phyloP scores from a whole-genome alignment of 2,888 invertebrate species.

The Caradrina kadenii region DNA sequence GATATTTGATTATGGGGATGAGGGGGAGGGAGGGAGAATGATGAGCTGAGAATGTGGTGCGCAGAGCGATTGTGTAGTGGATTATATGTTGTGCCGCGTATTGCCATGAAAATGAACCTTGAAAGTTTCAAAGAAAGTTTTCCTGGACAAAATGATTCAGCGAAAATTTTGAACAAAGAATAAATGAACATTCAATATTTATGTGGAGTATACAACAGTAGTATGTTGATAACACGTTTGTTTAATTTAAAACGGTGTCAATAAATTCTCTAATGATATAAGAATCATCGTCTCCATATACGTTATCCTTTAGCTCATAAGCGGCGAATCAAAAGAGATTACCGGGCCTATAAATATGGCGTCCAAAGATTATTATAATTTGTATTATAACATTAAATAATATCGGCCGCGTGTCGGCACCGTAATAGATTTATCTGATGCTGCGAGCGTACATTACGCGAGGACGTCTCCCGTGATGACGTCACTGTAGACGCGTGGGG shows the following conservation, averaged over 20 bases:
- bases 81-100: not conserved
- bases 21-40: not conserved
- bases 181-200: no score
- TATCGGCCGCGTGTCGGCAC: conserved; percentile 79
- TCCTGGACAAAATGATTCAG: not conserved
- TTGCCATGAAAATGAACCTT: not conserved
- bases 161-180: no score
- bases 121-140: not conserved
- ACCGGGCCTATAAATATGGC: conserved; percentile 86
- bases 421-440: conserved; percentile 86
- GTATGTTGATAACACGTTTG: not conserved
- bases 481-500: conserved; percentile 25
- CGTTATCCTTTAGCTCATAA: conserved; percentile 69
- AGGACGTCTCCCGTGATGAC: conserved; percentile 29
- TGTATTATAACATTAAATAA: conserved; percentile 89
- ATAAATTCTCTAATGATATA: not conserved
- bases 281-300: conserved; percentile 31
- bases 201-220: no score
- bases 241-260: not conserved
- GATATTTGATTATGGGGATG: conserved; percentile 42
- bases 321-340: conserved; percentile 89
- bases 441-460: conserved; percentile 69
- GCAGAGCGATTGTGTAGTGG: not conserved
- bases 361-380: conserved; percentile 87
- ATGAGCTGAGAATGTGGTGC: not conserved